phyloP scores from a whole-genome alignment of 2,797 vertebrate genomes.

The Psittacula echo region DNA sequence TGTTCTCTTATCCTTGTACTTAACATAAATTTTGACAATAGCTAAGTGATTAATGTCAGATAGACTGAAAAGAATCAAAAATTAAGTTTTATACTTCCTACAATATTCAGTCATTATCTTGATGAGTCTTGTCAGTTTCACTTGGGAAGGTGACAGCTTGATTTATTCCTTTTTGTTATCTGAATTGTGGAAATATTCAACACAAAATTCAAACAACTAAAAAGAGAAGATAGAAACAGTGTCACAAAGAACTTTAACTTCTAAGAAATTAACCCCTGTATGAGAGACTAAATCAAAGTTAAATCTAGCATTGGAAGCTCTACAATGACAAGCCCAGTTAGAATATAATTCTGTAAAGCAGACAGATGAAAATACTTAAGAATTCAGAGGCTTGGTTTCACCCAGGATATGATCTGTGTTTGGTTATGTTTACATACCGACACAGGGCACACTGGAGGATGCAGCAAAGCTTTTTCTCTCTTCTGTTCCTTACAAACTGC shows the following conservation, averaged over 20 bases:
- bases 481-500: background rate
- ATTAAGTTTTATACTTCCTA: background rate
- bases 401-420: accelerated
- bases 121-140: background rate
- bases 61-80: background rate
- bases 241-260: background rate
- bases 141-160: background rate
- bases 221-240: background rate
- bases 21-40: background rate
- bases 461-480: background rate
- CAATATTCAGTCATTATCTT: background rate
- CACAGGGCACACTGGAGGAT: background rate
- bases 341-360: background rate
- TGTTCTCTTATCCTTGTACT: background rate
- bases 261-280: background rate
- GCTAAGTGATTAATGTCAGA: background rate
- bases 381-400: background rate
- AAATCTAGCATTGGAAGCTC: background rate
- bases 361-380: background rate
- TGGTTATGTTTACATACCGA: background rate
- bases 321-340: background rate
- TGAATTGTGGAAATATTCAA: background rate
- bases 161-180: background rate
- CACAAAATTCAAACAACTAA: background rate
- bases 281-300: background rate